These are phyloP conservation scores for Diadegma fenestrale DNA, from an alignment of 2,888 invertebrate species.

Conservation along the genomic window DNA sequence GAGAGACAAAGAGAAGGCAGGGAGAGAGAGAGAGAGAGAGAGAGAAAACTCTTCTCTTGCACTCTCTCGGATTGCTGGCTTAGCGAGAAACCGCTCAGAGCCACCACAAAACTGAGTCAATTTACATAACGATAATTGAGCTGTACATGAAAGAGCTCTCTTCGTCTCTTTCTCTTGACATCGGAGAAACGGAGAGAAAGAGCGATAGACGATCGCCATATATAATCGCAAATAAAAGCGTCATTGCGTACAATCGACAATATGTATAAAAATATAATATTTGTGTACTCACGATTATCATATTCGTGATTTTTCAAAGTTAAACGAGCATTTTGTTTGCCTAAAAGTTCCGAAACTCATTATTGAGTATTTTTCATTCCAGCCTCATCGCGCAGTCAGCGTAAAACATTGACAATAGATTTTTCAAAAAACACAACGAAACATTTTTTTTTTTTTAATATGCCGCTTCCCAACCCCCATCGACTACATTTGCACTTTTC, in stretches of 20 bases:
- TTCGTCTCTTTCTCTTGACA: constrained; percentile 56
- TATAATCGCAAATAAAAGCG: constrained; percentile 50
- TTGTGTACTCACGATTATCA: not conserved
- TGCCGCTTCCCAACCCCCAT: too few species aligned
- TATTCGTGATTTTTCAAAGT: not conserved
- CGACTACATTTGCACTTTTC: too few species aligned
- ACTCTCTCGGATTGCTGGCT: constrained; percentile 31
- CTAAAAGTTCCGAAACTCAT: not conserved
- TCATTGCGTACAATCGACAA: constrained; percentile 22
- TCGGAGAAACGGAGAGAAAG: constrained; percentile 12
- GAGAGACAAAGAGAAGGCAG: constrained; percentile 5
- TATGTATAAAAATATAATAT: not conserved
- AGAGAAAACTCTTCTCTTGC: constrained; percentile 16
- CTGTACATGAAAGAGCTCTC: constrained; percentile 81
- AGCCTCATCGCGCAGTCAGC: not conserved
- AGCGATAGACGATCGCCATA: constrained; percentile 40
- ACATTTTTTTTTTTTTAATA: too few species aligned
- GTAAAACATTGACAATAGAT: too few species aligned
- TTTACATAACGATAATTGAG: constrained; percentile 84
- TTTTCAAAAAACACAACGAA: too few species aligned
- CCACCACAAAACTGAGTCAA: constrained; percentile 82
- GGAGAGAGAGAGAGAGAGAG: constrained; percentile 13
- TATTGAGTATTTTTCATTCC: not conserved
- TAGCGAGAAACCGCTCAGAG: constrained; percentile 41
- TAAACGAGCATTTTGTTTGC: not conserved